Conservation (phyloP, 2,888 invertebrate species). For the Ischnura elegans region DNA sequence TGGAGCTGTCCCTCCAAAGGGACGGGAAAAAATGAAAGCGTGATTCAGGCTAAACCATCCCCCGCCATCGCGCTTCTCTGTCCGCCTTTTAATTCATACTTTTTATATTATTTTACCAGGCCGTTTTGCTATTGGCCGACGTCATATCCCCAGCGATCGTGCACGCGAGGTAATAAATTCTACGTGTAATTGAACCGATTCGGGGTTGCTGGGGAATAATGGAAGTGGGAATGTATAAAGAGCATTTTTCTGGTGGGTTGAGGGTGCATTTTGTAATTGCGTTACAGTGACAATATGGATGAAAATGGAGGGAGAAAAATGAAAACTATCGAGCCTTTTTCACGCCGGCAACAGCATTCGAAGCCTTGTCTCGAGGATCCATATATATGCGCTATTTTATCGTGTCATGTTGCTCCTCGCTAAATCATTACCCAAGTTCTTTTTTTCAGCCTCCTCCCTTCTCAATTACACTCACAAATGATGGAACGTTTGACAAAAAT, state of each 20-base stretch:
- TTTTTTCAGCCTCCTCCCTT: background rate
- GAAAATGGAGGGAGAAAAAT: background rate
- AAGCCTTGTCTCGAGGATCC: background rate
- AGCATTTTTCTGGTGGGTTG: conserved; percentile 22
- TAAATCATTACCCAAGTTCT: too few relatives aligned
- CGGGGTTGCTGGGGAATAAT: background rate
- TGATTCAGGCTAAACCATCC: too few relatives aligned
- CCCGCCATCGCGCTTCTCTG: too few relatives aligned
- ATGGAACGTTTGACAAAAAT: too few relatives aligned
- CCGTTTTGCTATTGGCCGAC: background rate
- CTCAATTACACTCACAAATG: background rate
- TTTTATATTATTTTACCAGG: background rate
- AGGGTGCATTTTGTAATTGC: background rate
- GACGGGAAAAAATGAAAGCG: too few relatives aligned
- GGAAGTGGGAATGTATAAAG: background rate
- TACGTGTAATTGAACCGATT: background rate
- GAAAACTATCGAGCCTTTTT: too few relatives aligned
- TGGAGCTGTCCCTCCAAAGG: too few relatives aligned
- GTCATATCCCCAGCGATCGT: background rate
- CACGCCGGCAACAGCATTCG: background rate
- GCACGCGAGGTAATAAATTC: conserved; percentile 13
- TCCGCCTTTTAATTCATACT: background rate
- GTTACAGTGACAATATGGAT: conserved; percentile 10
- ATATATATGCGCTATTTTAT: background rate
- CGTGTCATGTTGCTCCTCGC: background rate